These are phyloP conservation scores for Apodemus sylvaticus DNA, from an alignment of 2,113 vertebrate species.

Conservation along the genomic window DNA sequence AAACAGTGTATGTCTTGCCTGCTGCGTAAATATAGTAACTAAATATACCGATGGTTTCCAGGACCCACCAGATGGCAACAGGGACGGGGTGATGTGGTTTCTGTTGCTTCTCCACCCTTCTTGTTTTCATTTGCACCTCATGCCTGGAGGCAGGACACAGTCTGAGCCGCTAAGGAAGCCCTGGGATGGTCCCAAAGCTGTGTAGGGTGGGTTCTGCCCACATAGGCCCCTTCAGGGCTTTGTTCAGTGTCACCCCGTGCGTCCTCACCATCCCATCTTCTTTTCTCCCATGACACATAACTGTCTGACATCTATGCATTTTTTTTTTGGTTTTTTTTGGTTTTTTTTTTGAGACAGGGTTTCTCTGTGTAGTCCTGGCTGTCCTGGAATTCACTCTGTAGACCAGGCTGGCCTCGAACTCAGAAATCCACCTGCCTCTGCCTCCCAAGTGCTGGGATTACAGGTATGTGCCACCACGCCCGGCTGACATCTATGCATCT, in stretches of 20 bases:
- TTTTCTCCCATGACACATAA: neutral
- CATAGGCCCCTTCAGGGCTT: accelerated
- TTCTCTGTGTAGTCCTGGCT: no score
- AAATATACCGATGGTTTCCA: slow-evolving; percentile 52
- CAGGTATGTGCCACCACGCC: no score
- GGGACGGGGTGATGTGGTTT: neutral
- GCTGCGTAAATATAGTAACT: slow-evolving; percentile 72
- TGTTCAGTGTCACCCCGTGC: neutral
- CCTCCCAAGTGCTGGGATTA: no score
- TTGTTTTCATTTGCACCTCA: slow-evolving; percentile 10
- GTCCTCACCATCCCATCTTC: accelerated
- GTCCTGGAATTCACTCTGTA: no score
- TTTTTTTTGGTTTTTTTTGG: no score
- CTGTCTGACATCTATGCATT: accelerated
- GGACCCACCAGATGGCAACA: slow-evolving; percentile 55
- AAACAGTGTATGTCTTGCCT: slow-evolving; percentile 58
- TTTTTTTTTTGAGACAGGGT: no score
- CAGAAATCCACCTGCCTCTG: no score
- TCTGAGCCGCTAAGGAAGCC: neutral
- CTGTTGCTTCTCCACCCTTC: neutral
- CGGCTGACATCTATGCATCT: neutral
- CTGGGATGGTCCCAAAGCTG: neutral
- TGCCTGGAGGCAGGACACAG: neutral
- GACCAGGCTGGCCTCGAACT: no score
- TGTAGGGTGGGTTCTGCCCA: no score